Evolutionary conservation across 2,113 vertebrate species (phyloP).

Genomic region (Micronycteris hirsuta): DNA sequence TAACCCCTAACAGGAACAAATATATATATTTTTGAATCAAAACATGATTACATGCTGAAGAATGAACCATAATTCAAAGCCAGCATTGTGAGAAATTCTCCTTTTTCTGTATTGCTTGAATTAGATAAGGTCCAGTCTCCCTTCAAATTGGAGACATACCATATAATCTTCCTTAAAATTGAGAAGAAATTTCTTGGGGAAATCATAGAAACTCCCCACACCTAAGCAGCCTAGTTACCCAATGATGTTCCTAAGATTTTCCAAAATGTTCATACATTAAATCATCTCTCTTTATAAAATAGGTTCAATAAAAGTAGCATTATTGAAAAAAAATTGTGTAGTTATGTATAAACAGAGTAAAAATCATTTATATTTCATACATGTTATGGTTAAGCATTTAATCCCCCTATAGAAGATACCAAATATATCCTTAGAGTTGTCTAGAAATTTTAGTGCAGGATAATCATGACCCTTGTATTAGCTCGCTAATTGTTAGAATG

Average conservation of each 20-base stretch:
- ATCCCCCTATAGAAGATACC: not conserved
- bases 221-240: not conserved
- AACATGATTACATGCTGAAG: not conserved
- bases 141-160: not conserved
- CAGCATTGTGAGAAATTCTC: not conserved
- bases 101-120: not conserved
- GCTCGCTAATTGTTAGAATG: not conserved
- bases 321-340: not conserved
- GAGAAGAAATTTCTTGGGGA: not conserved
- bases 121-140: not conserved
- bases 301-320: not conserved
- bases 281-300: conserved; percentile 18
- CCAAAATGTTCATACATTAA: not conserved
- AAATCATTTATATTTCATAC: not conserved
- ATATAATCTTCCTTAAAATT: not conserved
- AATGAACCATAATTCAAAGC: not conserved
- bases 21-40: not conserved
- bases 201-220: not conserved
- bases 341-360: not conserved
- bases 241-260: not conserved
- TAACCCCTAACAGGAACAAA: not conserved
- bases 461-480: not conserved
- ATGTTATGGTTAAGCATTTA: not conserved
- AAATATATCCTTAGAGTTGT: not conserved
- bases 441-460: not conserved